Base-by-base conservation (phyloP, 1,140 invertebrate genomes). In the Aplysia californica region DNA sequence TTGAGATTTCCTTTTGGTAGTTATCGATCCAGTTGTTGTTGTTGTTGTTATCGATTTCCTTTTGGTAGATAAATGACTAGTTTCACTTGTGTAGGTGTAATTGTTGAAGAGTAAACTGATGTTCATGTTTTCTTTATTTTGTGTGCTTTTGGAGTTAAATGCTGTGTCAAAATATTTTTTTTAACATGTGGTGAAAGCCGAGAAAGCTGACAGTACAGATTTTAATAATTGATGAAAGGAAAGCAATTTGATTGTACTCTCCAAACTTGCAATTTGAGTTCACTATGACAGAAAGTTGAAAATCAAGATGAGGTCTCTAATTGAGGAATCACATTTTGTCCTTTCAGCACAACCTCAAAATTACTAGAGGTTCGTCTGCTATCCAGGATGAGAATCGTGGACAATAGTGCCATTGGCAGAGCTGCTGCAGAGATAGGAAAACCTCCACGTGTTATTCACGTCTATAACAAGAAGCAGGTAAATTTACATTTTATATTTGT, bases 351-450 rank as follows among this genome's bases (percentile, higher is more conserved):
- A 61, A 82, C 83, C 31, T 31, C 72, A 26, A 76, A 55, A 39
- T 61, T 86, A 4, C 35, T 80, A 31, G 82, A 88, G 71, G 89
- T 93, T 5, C 82, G 86, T 23, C 89, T 90, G 72, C 61, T 96
- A 69, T 93, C 95, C 23, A 89, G 96, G 75, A 90, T 98, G 18
- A 91, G 96, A 85, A 96, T 98, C 26, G 97, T 99, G 1, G 98
- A 99, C 89, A 99, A 99, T 87, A 98, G 96, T 77, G 93, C 95
- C 81, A 93, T 99, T 78, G 98, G 98, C 33, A 97, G 96, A 88
- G 91, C 95, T 87, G 97, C 97, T 0, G 97, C 97, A 94, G 91
- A 94, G 26, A 95, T 97, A 85, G 97, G 97, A 44, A 96, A 95
- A 91, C 96, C 96, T 55, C 96, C 97, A 0, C 94, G 93, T 89